Evolutionary conservation across 2,797 vertebrate genomes (phyloP).

Genomic region (Halcyon smyrnensis): DNA sequence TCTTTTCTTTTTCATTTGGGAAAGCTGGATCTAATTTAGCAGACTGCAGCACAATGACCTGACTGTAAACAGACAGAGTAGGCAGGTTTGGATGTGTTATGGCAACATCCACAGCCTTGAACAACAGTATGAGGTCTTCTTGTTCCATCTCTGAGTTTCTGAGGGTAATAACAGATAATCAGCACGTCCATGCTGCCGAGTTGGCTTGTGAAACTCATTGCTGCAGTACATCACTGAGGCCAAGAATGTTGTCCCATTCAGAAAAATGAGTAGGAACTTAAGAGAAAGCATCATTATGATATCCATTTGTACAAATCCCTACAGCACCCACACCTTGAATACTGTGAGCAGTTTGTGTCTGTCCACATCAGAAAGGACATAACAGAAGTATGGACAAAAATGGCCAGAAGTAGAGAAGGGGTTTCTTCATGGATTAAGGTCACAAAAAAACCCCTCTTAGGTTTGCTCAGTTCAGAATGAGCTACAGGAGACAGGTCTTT

Average conservation of each 20-base stretch:
- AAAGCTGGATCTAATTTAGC: background rate
- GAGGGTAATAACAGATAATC: background rate
- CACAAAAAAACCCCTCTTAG: background rate
- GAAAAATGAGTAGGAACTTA: background rate
- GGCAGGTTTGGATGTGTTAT: background rate
- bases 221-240: background rate
- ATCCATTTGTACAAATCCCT: background rate
- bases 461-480: background rate
- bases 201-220: background rate
- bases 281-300: background rate
- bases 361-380: background rate
- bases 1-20: background rate
- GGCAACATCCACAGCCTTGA: background rate
- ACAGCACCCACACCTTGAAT: background rate
- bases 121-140: background rate
- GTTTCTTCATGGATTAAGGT: background rate
- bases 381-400: background rate
- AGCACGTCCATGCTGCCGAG: background rate
- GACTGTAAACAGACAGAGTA: background rate
- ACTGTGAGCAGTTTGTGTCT: background rate
- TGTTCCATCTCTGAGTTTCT: background rate
- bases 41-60: background rate
- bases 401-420: background rate
- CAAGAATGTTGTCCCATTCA: background rate
- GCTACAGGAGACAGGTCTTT: background rate